Evolutionary conservation across 2,888 invertebrate species (phyloP).

Genomic region (Acronicta aceris): DNA sequence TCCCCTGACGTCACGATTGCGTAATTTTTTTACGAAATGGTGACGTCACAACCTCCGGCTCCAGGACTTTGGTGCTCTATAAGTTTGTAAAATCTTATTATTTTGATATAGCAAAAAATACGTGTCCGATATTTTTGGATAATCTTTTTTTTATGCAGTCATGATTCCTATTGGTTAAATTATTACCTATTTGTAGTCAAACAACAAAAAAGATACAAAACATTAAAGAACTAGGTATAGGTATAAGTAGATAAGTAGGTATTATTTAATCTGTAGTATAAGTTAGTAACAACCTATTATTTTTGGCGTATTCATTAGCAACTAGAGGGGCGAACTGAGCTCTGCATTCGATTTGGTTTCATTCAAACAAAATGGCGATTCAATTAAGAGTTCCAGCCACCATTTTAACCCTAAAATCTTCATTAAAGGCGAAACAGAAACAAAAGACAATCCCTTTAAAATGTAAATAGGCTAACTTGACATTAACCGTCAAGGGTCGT

Average conservation of each 20-base stretch:
- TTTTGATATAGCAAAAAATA: too few species aligned
- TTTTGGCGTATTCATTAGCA: constrained; percentile 43
- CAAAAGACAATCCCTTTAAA: constrained; percentile 50
- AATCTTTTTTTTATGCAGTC: too few species aligned
- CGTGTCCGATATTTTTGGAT: too few species aligned
- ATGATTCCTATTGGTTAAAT: too few species aligned
- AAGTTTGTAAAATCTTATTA: too few species aligned
- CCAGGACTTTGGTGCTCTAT: too few species aligned
- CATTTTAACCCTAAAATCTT: constrained; percentile 24
- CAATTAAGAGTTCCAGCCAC: constrained; percentile 21
- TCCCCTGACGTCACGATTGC: too few species aligned
- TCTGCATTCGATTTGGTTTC: constrained; percentile 32
- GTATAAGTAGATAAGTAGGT: too few species aligned
- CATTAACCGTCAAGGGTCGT: constrained; percentile 48
- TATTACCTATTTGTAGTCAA: too few species aligned
- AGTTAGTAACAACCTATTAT: constrained; percentile 46
- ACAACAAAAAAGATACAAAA: neutral
- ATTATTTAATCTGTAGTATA: constrained; percentile 18
- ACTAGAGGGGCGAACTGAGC: constrained; percentile 32
- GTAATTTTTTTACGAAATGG: too few species aligned
- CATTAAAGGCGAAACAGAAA: constrained; percentile 52
- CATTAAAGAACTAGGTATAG: constrained; percentile 34
- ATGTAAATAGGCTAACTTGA: constrained; percentile 57
- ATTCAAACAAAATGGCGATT: constrained; percentile 25
- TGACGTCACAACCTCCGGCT: too few species aligned